Evolutionary conservation across 2,113 vertebrate species (phyloP).

Genomic region (Equus przewalskii): DNA sequence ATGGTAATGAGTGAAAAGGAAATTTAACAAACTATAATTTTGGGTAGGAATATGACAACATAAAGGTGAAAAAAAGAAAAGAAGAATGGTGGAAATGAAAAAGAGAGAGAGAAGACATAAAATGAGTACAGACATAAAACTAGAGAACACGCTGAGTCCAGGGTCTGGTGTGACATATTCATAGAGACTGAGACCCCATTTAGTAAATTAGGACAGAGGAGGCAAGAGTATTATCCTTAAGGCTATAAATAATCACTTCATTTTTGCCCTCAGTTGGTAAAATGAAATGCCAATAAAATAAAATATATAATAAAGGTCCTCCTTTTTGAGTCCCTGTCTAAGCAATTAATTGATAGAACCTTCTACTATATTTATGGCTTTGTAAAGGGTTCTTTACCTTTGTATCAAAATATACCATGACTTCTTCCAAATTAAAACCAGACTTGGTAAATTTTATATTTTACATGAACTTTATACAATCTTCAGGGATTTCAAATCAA

Average conservation of each 20-base stretch:
- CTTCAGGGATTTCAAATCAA: background rate
- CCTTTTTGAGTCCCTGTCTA: background rate
- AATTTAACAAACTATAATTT: background rate
- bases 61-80: background rate
- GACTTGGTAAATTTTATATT: background rate
- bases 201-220: background rate
- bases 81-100: background rate
- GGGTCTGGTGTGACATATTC: accelerated
- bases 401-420: background rate
- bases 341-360: background rate
- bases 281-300: background rate
- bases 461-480: background rate
- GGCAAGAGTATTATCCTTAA: background rate
- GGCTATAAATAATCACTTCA: background rate
- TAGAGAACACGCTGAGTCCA: no score
- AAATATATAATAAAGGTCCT: background rate
- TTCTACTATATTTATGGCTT: background rate
- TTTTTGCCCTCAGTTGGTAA: background rate
- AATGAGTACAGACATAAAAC: background rate
- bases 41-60: background rate
- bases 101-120: background rate
- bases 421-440: background rate
- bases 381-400: background rate
- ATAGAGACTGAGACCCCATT: accelerated
- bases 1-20: background rate